phyloP scores from a whole-genome alignment of 2,113 vertebrate genomes.

The Copsychus sechellarum region DNA sequence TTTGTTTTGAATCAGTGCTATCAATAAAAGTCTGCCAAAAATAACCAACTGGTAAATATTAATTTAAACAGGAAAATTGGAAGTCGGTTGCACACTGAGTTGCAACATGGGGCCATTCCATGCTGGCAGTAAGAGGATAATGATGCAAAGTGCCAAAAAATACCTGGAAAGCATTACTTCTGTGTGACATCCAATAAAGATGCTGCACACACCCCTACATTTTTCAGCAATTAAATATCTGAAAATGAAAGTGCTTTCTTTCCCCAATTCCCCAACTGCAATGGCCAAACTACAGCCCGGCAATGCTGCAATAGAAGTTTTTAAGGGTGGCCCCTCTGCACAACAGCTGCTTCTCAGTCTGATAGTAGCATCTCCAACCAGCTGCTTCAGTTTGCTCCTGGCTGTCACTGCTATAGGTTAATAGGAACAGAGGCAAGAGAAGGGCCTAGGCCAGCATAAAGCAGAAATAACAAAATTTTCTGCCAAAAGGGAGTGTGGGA shows the following conservation, averaged over 20 bases:
- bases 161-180: constrained; percentile 60
- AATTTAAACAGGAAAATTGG: constrained; percentile 62
- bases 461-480: constrained; percentile 37
- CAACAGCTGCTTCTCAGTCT: constrained; percentile 62
- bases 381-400: constrained; percentile 68
- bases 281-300: constrained; percentile 23
- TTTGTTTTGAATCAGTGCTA: constrained; percentile 37
- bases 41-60: constrained; percentile 67
- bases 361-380: constrained; percentile 57
- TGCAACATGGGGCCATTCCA: constrained; percentile 56
- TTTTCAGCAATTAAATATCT: constrained; percentile 60
- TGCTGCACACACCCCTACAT: constrained; percentile 30
- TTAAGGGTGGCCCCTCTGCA: constrained; percentile 61
- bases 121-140: constrained; percentile 58
- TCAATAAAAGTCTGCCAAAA: constrained; percentile 59
- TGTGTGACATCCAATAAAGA: constrained; percentile 48
- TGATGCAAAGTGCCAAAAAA: not conserved
- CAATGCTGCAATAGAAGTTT: constrained; percentile 45
- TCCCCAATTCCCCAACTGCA: constrained; percentile 24
- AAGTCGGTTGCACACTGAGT: constrained; percentile 45
- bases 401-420: constrained; percentile 56
- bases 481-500: constrained; percentile 48
- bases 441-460: constrained; percentile 49
- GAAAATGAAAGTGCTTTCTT: constrained; percentile 38
- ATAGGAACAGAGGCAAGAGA: constrained; percentile 51